Conservation (phyloP, 2,797 vertebrate genomes). For the Paguma larvata region DNA sequence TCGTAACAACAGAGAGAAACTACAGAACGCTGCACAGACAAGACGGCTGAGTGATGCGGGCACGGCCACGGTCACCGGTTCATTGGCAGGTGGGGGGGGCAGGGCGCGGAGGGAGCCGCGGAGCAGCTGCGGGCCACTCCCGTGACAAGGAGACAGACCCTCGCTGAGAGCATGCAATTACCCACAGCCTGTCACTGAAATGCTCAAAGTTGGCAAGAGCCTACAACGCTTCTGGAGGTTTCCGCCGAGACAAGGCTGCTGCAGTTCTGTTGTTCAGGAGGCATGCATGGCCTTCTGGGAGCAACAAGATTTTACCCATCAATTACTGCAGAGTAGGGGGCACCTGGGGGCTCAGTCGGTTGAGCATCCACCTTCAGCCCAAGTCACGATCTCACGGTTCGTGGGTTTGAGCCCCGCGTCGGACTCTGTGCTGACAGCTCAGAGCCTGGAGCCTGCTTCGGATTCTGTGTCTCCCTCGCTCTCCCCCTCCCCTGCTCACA, state of each 20-base stretch:
- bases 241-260: fast-evolving
- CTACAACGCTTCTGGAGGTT: fast-evolving
- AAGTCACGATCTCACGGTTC: too few species aligned
- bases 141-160: fast-evolving
- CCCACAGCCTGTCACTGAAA: neutral
- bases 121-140: fast-evolving
- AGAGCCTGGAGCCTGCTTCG: too few species aligned
- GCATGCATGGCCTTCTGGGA: fast-evolving
- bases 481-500: too few species aligned
- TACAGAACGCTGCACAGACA: neutral
- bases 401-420: too few species aligned
- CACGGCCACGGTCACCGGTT: neutral
- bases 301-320: fast-evolving
- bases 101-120: fast-evolving
- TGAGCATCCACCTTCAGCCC: too few species aligned
- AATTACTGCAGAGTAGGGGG: too few species aligned
- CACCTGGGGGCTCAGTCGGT: too few species aligned
- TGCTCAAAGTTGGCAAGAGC: neutral
- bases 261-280: neutral
- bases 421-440: too few species aligned
- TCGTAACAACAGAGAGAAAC: neutral
- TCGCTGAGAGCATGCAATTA: fast-evolving
- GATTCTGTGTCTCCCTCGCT: too few species aligned
- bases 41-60: fast-evolving
- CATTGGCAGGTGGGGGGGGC: fast-evolving